Evolutionary conservation across 53 echinoderm and acorn worm species (phyloP), one percentile per base, ranked within the genome.

Genomic region (Echinometra lucunter): DNA sequence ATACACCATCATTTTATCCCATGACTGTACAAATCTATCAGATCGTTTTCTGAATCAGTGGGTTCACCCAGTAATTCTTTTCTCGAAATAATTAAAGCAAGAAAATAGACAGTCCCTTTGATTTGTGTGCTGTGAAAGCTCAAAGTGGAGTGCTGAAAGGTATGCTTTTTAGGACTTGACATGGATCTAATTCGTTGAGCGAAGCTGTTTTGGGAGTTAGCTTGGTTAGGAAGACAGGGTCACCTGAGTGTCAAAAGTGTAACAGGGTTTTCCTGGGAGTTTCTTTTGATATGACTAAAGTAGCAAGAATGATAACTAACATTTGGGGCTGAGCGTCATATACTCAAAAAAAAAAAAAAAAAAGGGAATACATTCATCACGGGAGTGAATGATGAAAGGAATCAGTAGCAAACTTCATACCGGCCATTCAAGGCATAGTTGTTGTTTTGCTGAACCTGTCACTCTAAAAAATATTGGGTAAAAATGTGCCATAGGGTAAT

Each of bases 271-370:
- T 78, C 78, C 78, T 78, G 78, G 6, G 38, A 40, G 40, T 40
- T 78, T 37, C 78, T 78, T 78, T 78, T 78, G 78, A 35, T 72
- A 72, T 78, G 78, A 78, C 78, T 78, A 78, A 78, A 78, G 42
- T 8, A 17, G 42, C 38, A 78, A 40, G 78, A 40, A 40, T 78
- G 1, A 37, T 17, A 72, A 30, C n/a, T 35, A 12, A 8, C 63
- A 5, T 69, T 38, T 78, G 42, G 23, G 78, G 18, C 53, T 13
- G 53, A 53, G 53, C 8, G 53, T 13, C 53, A 53, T 13, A 53
- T n/a, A n/a, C n/a, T n/a, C n/a, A n/a, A n/a, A n/a, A n/a, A n/a
- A n/a, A n/a, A n/a, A n/a, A n/a, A n/a, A n/a, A n/a, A n/a, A n/a
- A n/a, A n/a, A n/a, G n/a, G n/a, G n/a, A n/a, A n/a, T n/a, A n/a